These are phyloP conservation scores for Hipparchia sbordonii DNA, from an alignment of 2,888 invertebrate species.

Conservation along the genomic window DNA sequence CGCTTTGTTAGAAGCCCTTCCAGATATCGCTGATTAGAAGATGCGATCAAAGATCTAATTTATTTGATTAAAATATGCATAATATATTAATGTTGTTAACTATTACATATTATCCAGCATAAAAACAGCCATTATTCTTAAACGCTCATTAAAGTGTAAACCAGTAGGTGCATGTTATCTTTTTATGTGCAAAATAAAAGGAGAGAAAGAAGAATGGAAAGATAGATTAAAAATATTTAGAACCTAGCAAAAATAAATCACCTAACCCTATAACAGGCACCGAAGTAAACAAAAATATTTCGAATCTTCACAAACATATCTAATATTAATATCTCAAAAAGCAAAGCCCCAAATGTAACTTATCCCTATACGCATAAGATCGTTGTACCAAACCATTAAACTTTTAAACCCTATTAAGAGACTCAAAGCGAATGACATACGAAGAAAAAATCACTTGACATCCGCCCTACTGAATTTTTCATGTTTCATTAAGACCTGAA, in stretches of 20 bases:
- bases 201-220: neutral
- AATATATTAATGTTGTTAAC: no score
- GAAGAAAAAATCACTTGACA: slow-evolving; percentile 47
- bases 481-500: slow-evolving; percentile 48
- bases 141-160: no score
- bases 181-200: no score
- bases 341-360: slow-evolving; percentile 12
- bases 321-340: neutral
- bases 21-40: no score
- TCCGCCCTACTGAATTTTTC: slow-evolving; percentile 49
- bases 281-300: neutral
- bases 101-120: no score
- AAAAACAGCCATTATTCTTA: no score
- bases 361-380: slow-evolving; percentile 10
- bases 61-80: no score
- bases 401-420: slow-evolving; percentile 45
- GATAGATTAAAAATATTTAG: neutral
- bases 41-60: no score
- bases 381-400: slow-evolving; percentile 40
- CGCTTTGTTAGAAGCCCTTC: no score
- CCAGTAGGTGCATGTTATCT: no score
- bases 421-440: slow-evolving; percentile 47
- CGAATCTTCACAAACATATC: neutral
- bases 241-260: no score
- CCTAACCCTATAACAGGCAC: neutral